Percentiles rank a stretch among this genome's conserved stretches.
These are phyloP conservation scores for Hoplias malabaricus DNA, from an alignment of 2,113 vertebrate genomes.

Conservation along the genomic window DNA sequence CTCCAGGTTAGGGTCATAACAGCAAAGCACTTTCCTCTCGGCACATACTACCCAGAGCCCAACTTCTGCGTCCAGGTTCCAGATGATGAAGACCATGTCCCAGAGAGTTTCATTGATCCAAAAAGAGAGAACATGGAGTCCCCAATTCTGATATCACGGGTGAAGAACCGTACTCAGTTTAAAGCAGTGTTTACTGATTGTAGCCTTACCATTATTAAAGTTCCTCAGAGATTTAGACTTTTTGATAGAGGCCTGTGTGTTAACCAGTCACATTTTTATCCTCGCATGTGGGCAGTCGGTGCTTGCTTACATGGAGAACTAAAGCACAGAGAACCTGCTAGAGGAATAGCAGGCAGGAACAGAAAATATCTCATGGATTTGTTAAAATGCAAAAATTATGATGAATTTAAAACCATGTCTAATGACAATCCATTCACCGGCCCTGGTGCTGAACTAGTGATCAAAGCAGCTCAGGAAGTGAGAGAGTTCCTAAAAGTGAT, in stretches of 20 bases:
- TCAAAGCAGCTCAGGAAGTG: too few relatives aligned
- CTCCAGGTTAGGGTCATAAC: neutral
- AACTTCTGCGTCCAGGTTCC: conserved; percentile 6
- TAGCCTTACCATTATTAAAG: neutral
- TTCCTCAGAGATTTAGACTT: neutral
- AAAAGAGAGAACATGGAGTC: neutral
- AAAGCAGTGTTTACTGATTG: neutral
- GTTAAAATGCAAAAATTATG: too few relatives aligned
- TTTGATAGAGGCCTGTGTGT: too few relatives aligned
- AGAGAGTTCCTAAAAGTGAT: too few relatives aligned
- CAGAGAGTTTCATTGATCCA: neutral
- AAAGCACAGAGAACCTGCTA: too few relatives aligned
- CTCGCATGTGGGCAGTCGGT: neutral
- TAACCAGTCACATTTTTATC: neutral
- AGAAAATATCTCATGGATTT: too few relatives aligned
- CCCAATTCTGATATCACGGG: neutral
- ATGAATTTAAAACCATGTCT: too few relatives aligned
- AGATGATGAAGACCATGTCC: neutral
- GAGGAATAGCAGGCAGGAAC: too few relatives aligned
- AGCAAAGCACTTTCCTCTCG: neutral
- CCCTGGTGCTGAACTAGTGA: too few relatives aligned
- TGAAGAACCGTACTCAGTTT: neutral
- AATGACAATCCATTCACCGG: too few relatives aligned
- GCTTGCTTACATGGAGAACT: neutral
- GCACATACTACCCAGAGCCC: conserved; percentile 10